Evolutionary conservation across 2,888 invertebrate species (phyloP), one percentile per base, ranked within the genome.

Genomic region (Hololepta plana): DNA sequence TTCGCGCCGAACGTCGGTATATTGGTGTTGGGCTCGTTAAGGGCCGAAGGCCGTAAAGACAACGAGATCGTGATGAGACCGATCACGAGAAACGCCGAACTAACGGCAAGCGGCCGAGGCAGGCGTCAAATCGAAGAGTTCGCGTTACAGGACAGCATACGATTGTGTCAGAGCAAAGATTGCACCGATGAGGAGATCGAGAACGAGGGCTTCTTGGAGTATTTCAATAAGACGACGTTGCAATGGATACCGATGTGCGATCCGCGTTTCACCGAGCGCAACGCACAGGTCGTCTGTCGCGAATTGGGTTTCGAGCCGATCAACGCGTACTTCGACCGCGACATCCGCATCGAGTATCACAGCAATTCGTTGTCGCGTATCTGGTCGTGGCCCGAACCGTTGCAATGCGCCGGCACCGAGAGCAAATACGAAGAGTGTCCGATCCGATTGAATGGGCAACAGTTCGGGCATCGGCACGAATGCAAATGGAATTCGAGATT

Each of bases 231-330:
- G 38, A 96, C 98, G 2, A 91, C 93, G 0, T 60, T 87, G 10
- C 93, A 95, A 46, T 95, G 93, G 88, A 82, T 93, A 16, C 88
- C 96, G 0, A 74, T 95, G 57, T 98, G 98, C 53, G 98, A 98
- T 52, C 68, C 68, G 22, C 67, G 90, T 31, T 98, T 98, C 50
- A 93, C 93, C 0, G 90, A 95, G 49, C 67, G 93, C 41, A 96
- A 95, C 48, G 95, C 91, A 3, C 81, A 91, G 61, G 95, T 96
- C 1, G 88, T 93, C 1, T 98, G 98, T 46, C 65, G 87, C 12
- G 87, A 95, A 49, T 56, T 98, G 22, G 91, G 91, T 5, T 77
- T 76, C 43, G 84, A 88, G 49, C 72, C 82, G 0, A 64, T 90
- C 14, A 90, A 91, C 48, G 76, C 85, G 1, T 85, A 80, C 47